A percentile compares a stretch with the other conserved stretches of the same genome.
These are phyloP conservation scores for Heliconius hermathena DNA, from an alignment of 1,140 invertebrate species.

Conservation along the genomic window DNA sequence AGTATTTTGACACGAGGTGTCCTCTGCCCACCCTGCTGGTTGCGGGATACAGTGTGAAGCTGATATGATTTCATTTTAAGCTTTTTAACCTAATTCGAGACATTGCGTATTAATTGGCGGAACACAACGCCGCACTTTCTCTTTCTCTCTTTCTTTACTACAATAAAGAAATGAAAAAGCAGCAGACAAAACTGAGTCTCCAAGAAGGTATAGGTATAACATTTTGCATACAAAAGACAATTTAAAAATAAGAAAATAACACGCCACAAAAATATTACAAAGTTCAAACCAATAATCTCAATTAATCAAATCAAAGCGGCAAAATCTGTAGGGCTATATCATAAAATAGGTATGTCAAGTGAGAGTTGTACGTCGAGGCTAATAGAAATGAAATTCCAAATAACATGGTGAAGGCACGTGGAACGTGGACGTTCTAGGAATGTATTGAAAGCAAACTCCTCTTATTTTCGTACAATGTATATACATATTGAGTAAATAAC, in stretches of 20 bases:
- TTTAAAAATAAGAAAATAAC: background rate
- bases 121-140: background rate
- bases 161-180: background rate
- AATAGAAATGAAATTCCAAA: constrained; percentile 27
- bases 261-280: background rate
- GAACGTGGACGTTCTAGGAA: constrained; percentile 17
- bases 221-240: background rate
- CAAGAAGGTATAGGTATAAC: no score
- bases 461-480: background rate
- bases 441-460: constrained; percentile 11
- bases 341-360: constrained; percentile 9
- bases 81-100: background rate
- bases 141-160: no score
- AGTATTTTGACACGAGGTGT: no score
- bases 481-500: background rate
- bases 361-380: constrained; percentile 17
- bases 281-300: background rate
- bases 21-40: no score
- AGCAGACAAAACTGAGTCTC: background rate
- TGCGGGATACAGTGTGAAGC: no score
- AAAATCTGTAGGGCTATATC: background rate
- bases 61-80: background rate
- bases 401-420: constrained; percentile 18
- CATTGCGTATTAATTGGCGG: background rate
- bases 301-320: background rate